Evolutionary conservation across 30 jellyfish, hydroid and myxozoan genomes (phyloP), one percentile per base, ranked within the genome.

Genomic region (Aurelia aurita): DNA sequence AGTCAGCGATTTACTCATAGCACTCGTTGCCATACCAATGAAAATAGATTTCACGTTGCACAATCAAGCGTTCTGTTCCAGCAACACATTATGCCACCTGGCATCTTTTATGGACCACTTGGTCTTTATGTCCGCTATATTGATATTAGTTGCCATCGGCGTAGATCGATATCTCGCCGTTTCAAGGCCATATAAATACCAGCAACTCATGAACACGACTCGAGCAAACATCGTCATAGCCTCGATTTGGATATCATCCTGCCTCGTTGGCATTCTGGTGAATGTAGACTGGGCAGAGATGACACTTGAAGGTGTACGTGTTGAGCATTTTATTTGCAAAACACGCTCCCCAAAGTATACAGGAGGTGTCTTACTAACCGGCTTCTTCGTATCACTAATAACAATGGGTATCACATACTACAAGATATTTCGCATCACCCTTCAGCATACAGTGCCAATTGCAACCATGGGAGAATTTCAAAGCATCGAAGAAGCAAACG

Each of bases 121-220:
- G 20, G 69, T 88, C 19, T 81, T 87, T 43, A 47, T 87, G 35
- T 91, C 98, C 32, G 61, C 96, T 11, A 93, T 93, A 14, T 74
- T 97, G 44, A 88, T 83, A 46, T 58, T 93, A 47, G 66, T 87
- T 23, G 97, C 92, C 23, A 88, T 93, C 4, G 96, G 97, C 16
- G 79, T 87, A 8, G 98, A 93, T 73, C 85, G 98, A 20, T 88
- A 69, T 61, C 21, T 93, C 45, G 96, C 97, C 0, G 67, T 88
- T 29, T 32, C 89, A 2, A 68, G 58, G 25, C 98, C 98, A 2
- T 93, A 87, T 51, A 58, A 66, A 69, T 93, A 93, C 77, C 54
- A 51, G 77, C 55, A 73, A 53, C 51, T 81, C 22, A 89, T 88
- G 82, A 87, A 89, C 60, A 45, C 55, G 18, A 28, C 54, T 10